Evolutionary conservation across 2,113 vertebrate genomes (phyloP), one percentile per base, ranked within the genome.

Genomic region (Anolis carolinensis): DNA sequence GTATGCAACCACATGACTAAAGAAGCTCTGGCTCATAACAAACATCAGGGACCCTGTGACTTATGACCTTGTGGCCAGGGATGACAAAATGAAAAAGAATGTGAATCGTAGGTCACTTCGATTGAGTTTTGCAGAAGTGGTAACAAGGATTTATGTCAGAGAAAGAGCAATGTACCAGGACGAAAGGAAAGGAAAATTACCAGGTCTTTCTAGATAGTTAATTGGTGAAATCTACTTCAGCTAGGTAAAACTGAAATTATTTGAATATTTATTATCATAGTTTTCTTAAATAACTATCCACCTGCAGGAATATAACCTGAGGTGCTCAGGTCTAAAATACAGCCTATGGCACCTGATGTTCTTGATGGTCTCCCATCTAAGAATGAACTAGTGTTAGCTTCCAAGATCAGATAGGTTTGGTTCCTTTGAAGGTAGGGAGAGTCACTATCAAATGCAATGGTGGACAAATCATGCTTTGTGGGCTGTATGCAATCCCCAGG

Each of bases 1-100:
- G 77, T 55, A 85, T 30, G 34, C 30, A 55, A 68, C 36, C 63
- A 77, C 21, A 68, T 36, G 74, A 52, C n/a, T 10, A 7, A 52
- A 4, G n/a, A 7, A 52, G 18, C 74, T 84, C 63, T 25, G n/a
- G 52, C 59, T 75, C n/a, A 84, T 74, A 84, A 67, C 62, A 85
- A 78, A 78, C 36, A 78, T 34, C 44, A 67, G 32, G 65, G 44
- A 50, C 65, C 23, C 10, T 85, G 83, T 36, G 44, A 78, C 48
- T 85, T 85, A 55, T 78, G 74, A 85, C 83, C 63, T 85, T 85
- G 83, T 55, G 44, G 39, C 32, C 32, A 32, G 8, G 25, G 32
- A 78, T 78, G 75, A 70, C 63, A 52, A 78, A 48, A 27, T 85
- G 32, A 68, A 78, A 34, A 76, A 75, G 72, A 84, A 65, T 76